A percentile compares a stretch with the other conserved stretches of the same genome.
Evolutionary conservation across 1,140 invertebrate species (phyloP).

Genomic region (Drosophila parabipectinata): DNA sequence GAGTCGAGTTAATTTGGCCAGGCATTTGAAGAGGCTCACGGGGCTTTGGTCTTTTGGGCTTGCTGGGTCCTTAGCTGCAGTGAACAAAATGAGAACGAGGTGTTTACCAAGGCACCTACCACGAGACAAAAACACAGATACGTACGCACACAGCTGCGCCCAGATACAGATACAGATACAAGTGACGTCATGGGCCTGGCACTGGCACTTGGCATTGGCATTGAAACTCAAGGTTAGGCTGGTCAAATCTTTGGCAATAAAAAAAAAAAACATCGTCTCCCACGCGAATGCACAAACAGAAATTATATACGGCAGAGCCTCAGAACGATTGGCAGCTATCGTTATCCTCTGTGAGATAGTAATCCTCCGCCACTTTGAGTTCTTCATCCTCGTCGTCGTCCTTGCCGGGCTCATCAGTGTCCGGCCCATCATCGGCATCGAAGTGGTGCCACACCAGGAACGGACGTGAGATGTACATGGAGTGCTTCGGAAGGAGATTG

Average conservation of each 20-base stretch:
- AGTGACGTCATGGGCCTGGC: conserved; percentile 64
- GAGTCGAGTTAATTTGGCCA: conserved; percentile 68
- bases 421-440: not conserved
- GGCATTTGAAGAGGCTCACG: conserved; percentile 62
- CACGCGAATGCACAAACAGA: conserved; percentile 31
- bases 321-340: not conserved
- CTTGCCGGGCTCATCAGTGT: not conserved
- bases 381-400: not conserved
- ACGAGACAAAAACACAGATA: conserved; percentile 25
- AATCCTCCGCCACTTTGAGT: not conserved
- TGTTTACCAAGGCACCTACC: conserved; percentile 67
- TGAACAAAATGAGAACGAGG: conserved; percentile 46
- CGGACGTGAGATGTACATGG: conserved; percentile 36
- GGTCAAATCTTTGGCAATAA: conserved; percentile 35
- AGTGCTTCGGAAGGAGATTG: conserved; percentile 50
- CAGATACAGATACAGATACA: conserved; percentile 32
- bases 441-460: conserved; percentile 40
- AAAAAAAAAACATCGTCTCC: conserved; percentile 34
- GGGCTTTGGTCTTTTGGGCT: not conserved
- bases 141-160: not conserved
- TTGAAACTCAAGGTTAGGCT: conserved; percentile 59
- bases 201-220: conserved; percentile 70
- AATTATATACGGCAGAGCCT: conserved; percentile 10
- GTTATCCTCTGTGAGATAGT: not conserved
- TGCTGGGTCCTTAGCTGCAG: conserved; percentile 18